A percentile compares a stretch with the other conserved stretches of the same genome.
phyloP scores from a whole-genome alignment of 2,888 invertebrate species.

The Orchestes rusci region DNA sequence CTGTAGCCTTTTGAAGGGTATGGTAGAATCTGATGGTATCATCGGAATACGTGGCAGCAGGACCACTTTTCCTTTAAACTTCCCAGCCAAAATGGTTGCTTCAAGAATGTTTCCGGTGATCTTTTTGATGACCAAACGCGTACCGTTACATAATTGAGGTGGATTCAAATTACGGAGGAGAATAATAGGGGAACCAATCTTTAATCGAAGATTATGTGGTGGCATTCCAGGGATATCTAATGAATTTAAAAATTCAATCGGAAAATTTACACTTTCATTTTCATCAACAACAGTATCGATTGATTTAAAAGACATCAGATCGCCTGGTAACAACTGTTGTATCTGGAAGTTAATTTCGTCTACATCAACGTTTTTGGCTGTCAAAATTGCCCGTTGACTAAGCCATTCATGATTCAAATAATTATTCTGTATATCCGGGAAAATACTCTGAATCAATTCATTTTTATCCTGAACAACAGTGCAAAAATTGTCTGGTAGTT shows the following conservation, averaged over 20 bases:
- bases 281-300: neutral
- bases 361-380: neutral
- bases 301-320: too few relatives aligned
- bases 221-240: slow-evolving; percentile 14
- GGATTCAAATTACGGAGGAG: slow-evolving; percentile 14
- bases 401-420: neutral
- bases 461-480: neutral
- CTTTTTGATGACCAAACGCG: too few relatives aligned
- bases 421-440: slow-evolving; percentile 3
- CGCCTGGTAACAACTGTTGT: neutral
- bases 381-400: neutral
- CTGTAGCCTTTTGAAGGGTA: too few relatives aligned
- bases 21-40: too few relatives aligned
- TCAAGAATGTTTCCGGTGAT: too few relatives aligned
- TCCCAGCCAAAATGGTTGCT: neutral
- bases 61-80: slow-evolving; percentile 6
- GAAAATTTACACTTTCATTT: slow-evolving; percentile 12
- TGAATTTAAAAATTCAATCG: slow-evolving; percentile 28
- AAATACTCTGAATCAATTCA: neutral
- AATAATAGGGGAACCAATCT: slow-evolving; percentile 18
- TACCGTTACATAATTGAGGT: slow-evolving; percentile 20
- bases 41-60: slow-evolving; percentile 10
- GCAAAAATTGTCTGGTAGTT: neutral
- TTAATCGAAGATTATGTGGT: too few relatives aligned
- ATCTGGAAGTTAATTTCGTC: neutral